Evolutionary conservation across 2,888 invertebrate species (phyloP), one percentile per base, ranked within the genome.

Genomic region (Corythucha ciliata): DNA sequence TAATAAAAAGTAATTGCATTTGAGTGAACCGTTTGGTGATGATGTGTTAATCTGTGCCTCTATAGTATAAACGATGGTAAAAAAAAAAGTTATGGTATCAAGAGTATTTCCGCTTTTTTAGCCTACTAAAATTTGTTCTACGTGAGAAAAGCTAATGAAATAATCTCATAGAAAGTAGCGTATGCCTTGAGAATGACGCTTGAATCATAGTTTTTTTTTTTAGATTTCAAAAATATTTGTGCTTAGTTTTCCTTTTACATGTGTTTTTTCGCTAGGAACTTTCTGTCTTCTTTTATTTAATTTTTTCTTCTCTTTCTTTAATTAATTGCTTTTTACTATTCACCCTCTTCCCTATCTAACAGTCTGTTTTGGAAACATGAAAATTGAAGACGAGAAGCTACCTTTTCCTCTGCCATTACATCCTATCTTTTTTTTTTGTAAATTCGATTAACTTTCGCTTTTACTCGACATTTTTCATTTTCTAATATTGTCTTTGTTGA

Each of bases 401-500:
- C n/a, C n/a, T n/a, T n/a, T n/a, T n/a, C n/a, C n/a, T n/a, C n/a
- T n/a, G n/a, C n/a, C n/a, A n/a, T n/a, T n/a, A n/a, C n/a, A n/a
- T n/a, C 29, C 26, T 27, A 32, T 47, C 40, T 37, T 45, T 47
- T 18, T 25, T 52, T 39, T 34, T 51, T 22, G 18, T 33, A 34
- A 52, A 37, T 52, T 26, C 25, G 24, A 45, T 20, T 12, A 48
- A 37, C 12, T 33, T 29, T 33, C 18, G 33, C 33, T 33, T 33
- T n/a, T n/a, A n/a, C n/a, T n/a, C 34, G 36, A 20, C 16, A 25
- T 33, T 40, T 45, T 52, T 55, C 52, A 52, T 55, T 42, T 49
- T 47, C 55, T 50, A 56, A 56, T 56, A 56, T 56, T 56, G 55
- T 56, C 55, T 56, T 56, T 56, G 55, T 56, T 56, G 55, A 56